phyloP scores from a whole-genome alignment of 2,113 vertebrate genomes.

The Tragelaphus buxtoni region DNA sequence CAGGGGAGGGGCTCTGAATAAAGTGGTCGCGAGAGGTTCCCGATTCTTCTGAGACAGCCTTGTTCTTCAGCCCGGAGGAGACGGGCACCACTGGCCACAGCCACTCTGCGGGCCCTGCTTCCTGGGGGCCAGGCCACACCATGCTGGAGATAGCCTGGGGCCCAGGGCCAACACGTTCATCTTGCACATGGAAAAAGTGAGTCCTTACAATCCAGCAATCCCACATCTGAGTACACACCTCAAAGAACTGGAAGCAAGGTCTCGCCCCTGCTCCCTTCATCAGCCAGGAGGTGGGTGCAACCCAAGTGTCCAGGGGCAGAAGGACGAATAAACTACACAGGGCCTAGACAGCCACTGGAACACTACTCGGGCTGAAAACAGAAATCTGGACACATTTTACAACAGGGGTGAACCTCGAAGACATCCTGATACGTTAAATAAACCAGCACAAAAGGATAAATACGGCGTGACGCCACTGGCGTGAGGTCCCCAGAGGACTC shows the following conservation, averaged over 20 bases:
- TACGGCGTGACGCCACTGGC: fast-evolving
- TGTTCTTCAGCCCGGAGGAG: not conserved
- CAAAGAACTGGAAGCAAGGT: not conserved
- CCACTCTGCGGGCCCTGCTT: not conserved
- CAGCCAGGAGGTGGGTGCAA: not conserved
- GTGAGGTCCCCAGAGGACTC: not conserved
- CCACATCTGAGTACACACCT: not conserved
- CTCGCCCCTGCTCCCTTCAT: not conserved
- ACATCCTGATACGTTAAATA: not conserved
- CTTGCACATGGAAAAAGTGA: not conserved
- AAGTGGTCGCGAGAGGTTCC: not conserved
- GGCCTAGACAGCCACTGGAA: not conserved
- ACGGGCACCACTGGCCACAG: not conserved
- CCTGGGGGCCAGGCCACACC: not conserved
- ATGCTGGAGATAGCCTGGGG: not conserved
- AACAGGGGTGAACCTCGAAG: not conserved
- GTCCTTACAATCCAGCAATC: no score
- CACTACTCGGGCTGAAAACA: not conserved
- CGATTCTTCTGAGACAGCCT: not conserved
- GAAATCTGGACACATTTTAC: not conserved
- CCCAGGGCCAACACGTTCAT: not conserved
- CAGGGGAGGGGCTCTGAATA: not conserved
- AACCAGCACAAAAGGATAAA: not conserved
- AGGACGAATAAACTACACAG: not conserved
- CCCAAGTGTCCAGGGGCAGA: not conserved